phyloP scores from a whole-genome alignment of 2,113 vertebrate genomes.

The Oplegnathus fasciatus region DNA sequence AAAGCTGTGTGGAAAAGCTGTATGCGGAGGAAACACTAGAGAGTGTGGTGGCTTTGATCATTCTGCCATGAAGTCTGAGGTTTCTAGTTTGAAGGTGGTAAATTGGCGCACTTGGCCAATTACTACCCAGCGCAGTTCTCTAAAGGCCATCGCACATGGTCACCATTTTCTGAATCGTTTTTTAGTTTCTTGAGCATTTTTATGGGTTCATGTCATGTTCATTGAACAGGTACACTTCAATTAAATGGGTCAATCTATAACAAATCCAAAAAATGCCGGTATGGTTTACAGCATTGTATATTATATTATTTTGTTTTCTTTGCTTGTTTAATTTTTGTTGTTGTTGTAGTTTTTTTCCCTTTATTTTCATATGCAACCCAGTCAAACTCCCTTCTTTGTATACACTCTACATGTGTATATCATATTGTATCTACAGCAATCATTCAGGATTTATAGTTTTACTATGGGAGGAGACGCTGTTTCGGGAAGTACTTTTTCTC shows the following conservation, averaged over 20 bases:
- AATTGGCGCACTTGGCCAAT: conserved; percentile 69
- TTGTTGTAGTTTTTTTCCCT: background rate
- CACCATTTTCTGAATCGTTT: conserved; percentile 36
- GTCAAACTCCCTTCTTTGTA: background rate
- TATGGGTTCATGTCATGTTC: background rate
- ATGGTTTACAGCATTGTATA: background rate
- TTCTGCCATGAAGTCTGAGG: conserved; percentile 66
- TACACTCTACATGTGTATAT: background rate
- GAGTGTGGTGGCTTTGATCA: conserved; percentile 77
- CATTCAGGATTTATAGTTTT: background rate
- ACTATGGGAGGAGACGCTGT: background rate
- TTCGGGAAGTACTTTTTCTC: background rate
- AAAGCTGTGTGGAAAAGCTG: conserved; percentile 62
- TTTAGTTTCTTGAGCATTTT: conserved; percentile 24
- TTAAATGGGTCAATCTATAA: conserved; percentile 10
- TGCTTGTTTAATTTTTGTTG: background rate
- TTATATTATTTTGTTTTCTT: background rate
- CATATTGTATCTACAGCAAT: too few relatives aligned
- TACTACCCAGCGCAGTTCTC: conserved; percentile 42
- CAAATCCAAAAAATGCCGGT: background rate
- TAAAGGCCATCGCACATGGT: conserved; percentile 35
- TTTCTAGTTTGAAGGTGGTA: conserved; percentile 68
- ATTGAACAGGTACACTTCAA: conserved; percentile 13
- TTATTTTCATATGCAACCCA: background rate
- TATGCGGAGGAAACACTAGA: conserved; percentile 58